Conservation (phyloP, 2,888 invertebrate genomes). For the Philereme vetulata region DNA sequence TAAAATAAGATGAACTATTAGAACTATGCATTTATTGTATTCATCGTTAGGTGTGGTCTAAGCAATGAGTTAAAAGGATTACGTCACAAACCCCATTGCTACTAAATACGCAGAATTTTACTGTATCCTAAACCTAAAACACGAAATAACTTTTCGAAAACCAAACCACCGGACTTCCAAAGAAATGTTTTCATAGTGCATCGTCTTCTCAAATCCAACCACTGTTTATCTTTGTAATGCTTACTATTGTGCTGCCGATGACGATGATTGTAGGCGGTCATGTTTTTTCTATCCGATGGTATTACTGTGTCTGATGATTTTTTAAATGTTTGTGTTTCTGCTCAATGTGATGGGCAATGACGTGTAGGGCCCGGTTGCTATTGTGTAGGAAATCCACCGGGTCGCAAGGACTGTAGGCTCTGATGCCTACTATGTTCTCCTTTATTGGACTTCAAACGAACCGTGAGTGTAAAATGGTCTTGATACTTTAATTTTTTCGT, state of each 20-base stretch:
- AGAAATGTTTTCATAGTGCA: constrained; percentile 57
- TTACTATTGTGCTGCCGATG: constrained; percentile 66
- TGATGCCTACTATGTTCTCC: constrained; percentile 57
- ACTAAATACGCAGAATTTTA: constrained; percentile 29
- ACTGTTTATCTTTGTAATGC: constrained; percentile 71
- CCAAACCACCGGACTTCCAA: constrained; percentile 38
- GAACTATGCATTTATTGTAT: too few relatives aligned
- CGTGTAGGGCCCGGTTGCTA: constrained; percentile 66
- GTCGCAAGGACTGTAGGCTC: constrained; percentile 63
- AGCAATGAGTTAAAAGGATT: constrained; percentile 18
- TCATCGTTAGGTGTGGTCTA: constrained; percentile 44
- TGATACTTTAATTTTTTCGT: constrained; percentile 49
- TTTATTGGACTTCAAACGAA: constrained; percentile 50
- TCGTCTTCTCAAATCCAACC: constrained; percentile 55
- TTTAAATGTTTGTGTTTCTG: constrained; percentile 81
- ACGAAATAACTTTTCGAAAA: constrained; percentile 33
- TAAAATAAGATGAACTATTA: too few relatives aligned
- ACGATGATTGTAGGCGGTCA: constrained; percentile 65
- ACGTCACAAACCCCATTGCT: constrained; percentile 17
- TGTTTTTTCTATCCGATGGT: constrained; percentile 50
- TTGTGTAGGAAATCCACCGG: constrained; percentile 67
- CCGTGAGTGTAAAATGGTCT: constrained; percentile 32
- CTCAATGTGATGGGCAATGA: constrained; percentile 74
- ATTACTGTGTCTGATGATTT: constrained; percentile 72
- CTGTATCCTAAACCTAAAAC: constrained; percentile 15